These are phyloP conservation scores for Drosophila colorata DNA, from an alignment of 2,888 invertebrate genomes.

Conservation along the genomic window DNA sequence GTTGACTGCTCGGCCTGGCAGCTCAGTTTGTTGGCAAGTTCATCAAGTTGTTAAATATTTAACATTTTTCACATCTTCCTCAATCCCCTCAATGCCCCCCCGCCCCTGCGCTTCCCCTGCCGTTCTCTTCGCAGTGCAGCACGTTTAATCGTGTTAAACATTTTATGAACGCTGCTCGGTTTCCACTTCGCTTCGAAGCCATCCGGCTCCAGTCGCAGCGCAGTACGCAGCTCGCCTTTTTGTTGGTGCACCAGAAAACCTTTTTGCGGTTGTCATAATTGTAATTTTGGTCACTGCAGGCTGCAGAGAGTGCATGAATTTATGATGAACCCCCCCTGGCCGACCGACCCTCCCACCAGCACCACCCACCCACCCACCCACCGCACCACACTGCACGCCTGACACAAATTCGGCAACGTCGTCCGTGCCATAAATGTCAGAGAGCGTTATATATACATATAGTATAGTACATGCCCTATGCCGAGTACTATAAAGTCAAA, in stretches of 20 bases:
- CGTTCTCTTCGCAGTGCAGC: conserved; percentile 53
- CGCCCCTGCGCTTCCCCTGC: neutral
- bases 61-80: conserved; percentile 51
- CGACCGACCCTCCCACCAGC: neutral
- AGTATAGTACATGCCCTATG: neutral
- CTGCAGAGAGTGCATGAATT: conserved; percentile 78
- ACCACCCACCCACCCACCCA: conserved; percentile 10
- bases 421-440: conserved; percentile 60
- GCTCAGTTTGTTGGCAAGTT: conserved; percentile 55
- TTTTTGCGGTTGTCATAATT: conserved; percentile 81
- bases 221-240: conserved; percentile 42
- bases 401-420: conserved; percentile 66
- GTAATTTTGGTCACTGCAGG: conserved; percentile 79
- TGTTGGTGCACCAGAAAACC: conserved; percentile 79
- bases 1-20: conserved; percentile 46
- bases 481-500: conserved; percentile 19
- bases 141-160: conserved; percentile 78
- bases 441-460: conserved; percentile 39
- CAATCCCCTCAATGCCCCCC: neutral
- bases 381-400: conserved; percentile 20
- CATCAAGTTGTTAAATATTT: conserved; percentile 70
- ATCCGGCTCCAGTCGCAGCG: conserved; percentile 19
- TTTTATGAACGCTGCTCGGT: conserved; percentile 61
- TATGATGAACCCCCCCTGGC: conserved; percentile 64
- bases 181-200: neutral